These are phyloP conservation scores for Noctilio leporinus DNA, from an alignment of 2,113 vertebrate genomes.

Conservation along the genomic window DNA sequence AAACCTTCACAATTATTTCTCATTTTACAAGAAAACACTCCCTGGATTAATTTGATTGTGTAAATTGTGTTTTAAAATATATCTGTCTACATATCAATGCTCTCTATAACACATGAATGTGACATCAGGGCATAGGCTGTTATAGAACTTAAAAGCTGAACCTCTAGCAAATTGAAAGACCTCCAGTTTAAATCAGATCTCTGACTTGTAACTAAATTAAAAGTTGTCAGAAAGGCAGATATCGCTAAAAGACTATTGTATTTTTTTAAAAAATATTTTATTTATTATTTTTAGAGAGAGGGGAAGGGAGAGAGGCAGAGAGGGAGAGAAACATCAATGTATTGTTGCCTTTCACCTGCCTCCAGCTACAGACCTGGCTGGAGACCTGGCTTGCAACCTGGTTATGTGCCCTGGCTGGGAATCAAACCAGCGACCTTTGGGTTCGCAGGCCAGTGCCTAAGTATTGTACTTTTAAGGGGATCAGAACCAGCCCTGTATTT, in stretches of 20 bases:
- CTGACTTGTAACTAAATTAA: conserved; percentile 51
- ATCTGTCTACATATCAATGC: background rate
- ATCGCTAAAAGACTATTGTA: background rate
- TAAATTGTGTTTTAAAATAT: background rate
- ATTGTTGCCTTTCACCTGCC: too few relatives aligned
- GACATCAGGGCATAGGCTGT: background rate
- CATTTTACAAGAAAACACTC: background rate
- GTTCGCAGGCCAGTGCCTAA: too few relatives aligned
- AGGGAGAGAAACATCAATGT: too few relatives aligned
- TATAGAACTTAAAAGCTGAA: conserved; percentile 28
- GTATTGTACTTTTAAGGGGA: conserved; percentile 12
- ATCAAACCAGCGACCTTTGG: too few relatives aligned
- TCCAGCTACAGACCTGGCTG: too few relatives aligned
- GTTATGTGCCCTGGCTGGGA: too few relatives aligned
- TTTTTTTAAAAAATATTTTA: too few relatives aligned
- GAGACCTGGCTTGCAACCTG: too few relatives aligned
- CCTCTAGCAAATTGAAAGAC: conserved; percentile 3
- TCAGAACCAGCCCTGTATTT: conserved; percentile 6
- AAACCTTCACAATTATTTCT: background rate
- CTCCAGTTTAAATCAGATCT: conserved; percentile 35
- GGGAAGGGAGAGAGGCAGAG: too few relatives aligned
- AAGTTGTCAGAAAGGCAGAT: conserved; percentile 30
- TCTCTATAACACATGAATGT: background rate
- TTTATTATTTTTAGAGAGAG: too few relatives aligned
- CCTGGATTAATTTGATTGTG: background rate